Evolutionary conservation across 2,113 vertebrate genomes (phyloP), one percentile per base, ranked within the genome.

Genomic region (Erinaceus europaeus): DNA sequence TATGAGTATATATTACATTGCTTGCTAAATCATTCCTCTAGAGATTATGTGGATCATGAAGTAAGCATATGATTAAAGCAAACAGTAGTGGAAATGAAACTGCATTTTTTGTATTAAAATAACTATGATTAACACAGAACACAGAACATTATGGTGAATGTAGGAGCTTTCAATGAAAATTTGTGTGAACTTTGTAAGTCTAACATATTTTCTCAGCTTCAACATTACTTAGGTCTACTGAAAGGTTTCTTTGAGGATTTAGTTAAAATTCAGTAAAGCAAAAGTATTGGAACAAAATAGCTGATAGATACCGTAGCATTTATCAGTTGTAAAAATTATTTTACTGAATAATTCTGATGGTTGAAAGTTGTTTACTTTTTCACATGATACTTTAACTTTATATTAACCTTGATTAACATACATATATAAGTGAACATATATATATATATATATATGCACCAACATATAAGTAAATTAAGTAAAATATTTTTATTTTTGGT

Each of bases 211-310:
- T 7, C 80, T 15, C 10, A 72, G 29, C 36, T 90, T 86, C 6
- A n/a, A 57, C 2, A 32, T 57, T 29, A 50, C 32, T 1, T 38
- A 80, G 17, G 8, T 61, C n/a, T 81, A 65, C 32, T 34, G 23
- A 57, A 57, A 29, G 4, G 13, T 57, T 27, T 27, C 6, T 7
- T 57, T 57, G 55, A 57, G 82, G 20, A 61, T 36, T n/a, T 68
- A 36, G 32, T 61, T 77, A 78, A 87, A 81, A 52, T 59, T 84
- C 20, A 81, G 7, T 65, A 76, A 82, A 71, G 44, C 13, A 82
- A 83, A 76, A 65, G 78, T 15, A 18, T 1, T 75, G 38, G 78
- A 55, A 21, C 1, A 15, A 55, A 67, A 84, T 8, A 46, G 1
- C 17, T 86, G 11, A 27, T 44, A 29, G 8, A 55, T 55, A 6